These are phyloP conservation scores for Cerceris ruficornis DNA, from an alignment of 2,888 invertebrate species.

Conservation along the genomic window DNA sequence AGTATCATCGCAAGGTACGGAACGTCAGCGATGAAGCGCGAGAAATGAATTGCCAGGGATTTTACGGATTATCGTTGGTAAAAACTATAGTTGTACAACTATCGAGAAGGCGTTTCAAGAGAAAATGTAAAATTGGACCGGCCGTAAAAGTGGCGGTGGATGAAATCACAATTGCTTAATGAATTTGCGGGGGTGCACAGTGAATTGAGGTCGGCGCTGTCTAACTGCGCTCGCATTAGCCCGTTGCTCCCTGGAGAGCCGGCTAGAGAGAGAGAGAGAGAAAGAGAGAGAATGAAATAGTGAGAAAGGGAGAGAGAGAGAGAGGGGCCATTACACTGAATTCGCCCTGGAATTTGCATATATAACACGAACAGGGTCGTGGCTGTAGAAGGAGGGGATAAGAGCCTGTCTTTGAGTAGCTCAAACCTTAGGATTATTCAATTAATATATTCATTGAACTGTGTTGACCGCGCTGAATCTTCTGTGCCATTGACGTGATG, in stretches of 20 bases:
- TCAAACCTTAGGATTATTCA: constrained; percentile 67
- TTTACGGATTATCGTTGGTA: constrained; percentile 19
- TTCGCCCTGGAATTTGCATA: constrained; percentile 71
- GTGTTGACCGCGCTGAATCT: constrained; percentile 13
- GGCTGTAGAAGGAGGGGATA: constrained; percentile 48
- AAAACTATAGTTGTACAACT: constrained; percentile 27
- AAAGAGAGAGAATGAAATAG: constrained; percentile 11
- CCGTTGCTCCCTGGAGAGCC: constrained; percentile 46
- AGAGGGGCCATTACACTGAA: constrained; percentile 64
- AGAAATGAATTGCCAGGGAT: not conserved
- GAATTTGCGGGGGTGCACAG: constrained; percentile 64
- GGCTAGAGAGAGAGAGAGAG: constrained; percentile 15
- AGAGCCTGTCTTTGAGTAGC: constrained; percentile 68
- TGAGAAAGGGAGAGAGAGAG: constrained; percentile 17
- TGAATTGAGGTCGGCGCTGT: constrained; percentile 65
- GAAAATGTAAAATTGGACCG: constrained; percentile 55
- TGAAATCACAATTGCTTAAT: constrained; percentile 73
- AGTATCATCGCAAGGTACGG: not conserved
- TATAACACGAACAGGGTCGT: constrained; percentile 59
- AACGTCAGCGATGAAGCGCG: constrained; percentile 2
- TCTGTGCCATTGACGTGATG: not conserved
- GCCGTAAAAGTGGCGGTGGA: constrained; percentile 60
- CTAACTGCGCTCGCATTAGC: constrained; percentile 66
- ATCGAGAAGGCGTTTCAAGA: constrained; percentile 35
- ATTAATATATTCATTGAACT: constrained; percentile 72